These are phyloP conservation scores for Lepisosteus oculatus DNA, from an alignment of 2,113 vertebrate genomes.

Conservation along the genomic window DNA sequence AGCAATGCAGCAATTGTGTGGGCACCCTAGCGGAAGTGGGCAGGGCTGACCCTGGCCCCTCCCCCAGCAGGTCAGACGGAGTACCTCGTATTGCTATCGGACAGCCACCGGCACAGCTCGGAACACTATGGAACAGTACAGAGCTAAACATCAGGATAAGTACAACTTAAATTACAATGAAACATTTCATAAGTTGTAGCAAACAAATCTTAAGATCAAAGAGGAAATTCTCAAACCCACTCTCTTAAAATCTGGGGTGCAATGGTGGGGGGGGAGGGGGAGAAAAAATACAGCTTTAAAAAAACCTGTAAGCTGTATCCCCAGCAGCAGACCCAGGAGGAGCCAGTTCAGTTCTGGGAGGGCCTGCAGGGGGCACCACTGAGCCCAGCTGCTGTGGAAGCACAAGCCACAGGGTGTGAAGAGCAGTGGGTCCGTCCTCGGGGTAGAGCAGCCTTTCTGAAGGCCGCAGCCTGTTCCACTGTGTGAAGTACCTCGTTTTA, in stretches of 20 bases:
- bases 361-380: conserved; percentile 40
- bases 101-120: conserved; percentile 71
- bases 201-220: conserved; percentile 71
- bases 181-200: conserved; percentile 58
- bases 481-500: conserved; percentile 74
- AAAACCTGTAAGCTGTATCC: no score
- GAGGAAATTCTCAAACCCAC: conserved; percentile 64
- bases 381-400: conserved; percentile 40
- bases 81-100: conserved; percentile 89
- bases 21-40: conserved; percentile 61
- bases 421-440: no score
- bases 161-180: conserved; percentile 65
- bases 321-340: conserved; percentile 35
- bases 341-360: conserved; percentile 48
- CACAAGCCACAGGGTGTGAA: conserved; percentile 33
- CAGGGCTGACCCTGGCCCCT: conserved; percentile 50
- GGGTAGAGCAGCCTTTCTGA: no score
- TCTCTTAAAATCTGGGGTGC: conserved; percentile 56
- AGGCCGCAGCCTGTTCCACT: no score
- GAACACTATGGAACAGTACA: conserved; percentile 79
- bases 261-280: conserved; percentile 54
- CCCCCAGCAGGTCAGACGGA: conserved; percentile 65
- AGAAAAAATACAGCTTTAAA: conserved; percentile 28
- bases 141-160: conserved; percentile 72
- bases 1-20: conserved; percentile 71